Evolutionary conservation across 2,113 vertebrate genomes (phyloP).

Genomic region (Corynorhinus townsendii): DNA sequence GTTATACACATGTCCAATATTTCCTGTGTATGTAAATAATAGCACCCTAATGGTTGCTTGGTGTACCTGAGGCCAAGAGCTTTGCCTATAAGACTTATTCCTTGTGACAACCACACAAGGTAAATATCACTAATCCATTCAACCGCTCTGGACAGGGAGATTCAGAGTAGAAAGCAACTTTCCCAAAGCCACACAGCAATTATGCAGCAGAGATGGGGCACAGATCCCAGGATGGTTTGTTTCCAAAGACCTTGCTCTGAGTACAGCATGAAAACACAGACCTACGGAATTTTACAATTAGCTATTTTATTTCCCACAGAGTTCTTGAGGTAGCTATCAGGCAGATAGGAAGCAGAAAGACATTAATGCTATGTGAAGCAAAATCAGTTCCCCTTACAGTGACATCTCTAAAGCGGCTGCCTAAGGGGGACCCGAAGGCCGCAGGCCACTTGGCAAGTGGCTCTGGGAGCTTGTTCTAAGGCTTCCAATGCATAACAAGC

Average conservation of each 20-base stretch:
- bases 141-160: neutral
- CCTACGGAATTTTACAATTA: neutral
- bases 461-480: neutral
- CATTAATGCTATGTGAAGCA: neutral
- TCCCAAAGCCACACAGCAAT: neutral
- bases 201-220: neutral
- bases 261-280: neutral
- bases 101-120: neutral
- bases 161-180: slow-evolving; percentile 4
- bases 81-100: neutral
- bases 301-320: neutral
- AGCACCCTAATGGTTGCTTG: neutral
- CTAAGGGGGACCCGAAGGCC: neutral
- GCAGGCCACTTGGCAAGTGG: neutral
- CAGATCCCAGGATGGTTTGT: neutral
- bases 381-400: neutral
- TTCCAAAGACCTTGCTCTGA: neutral
- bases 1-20: neutral
- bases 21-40: neutral
- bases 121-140: neutral
- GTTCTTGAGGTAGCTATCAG: neutral
- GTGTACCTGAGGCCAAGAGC: neutral
- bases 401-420: neutral
- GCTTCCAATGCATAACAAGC: neutral
- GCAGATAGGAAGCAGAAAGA: neutral